Conservation (phyloP, 1,140 invertebrate species). For the Maconellicoccus hirsutus region DNA sequence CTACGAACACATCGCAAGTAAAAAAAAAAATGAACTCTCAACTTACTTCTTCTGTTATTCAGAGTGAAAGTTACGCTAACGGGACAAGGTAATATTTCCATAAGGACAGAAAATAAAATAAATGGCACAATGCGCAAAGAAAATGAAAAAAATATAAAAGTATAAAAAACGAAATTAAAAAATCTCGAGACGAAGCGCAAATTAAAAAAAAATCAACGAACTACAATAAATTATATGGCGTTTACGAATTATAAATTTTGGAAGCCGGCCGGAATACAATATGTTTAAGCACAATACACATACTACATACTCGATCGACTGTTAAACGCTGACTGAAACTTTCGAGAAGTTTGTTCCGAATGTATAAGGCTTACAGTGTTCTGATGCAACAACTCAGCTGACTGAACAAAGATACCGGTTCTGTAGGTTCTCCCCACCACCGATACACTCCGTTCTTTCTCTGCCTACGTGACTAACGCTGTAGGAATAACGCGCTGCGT, state of each 20-base stretch:
- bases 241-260: background rate
- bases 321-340: background rate
- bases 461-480: conserved; percentile 16
- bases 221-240: background rate
- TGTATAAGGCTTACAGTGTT: background rate
- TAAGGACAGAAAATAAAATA: background rate
- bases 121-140: conserved; percentile 14
- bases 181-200: background rate
- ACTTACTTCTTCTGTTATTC: conserved; percentile 19
- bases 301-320: conserved; percentile 12
- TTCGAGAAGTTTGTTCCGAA: background rate
- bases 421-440: background rate
- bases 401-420: conserved; percentile 22
- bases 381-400: conserved; percentile 21
- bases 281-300: conserved; percentile 13
- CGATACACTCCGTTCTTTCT: background rate
- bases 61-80: conserved; percentile 17
- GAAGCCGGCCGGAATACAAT: conserved; percentile 17
- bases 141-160: background rate
- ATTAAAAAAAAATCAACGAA: background rate
- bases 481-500: background rate
- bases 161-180: background rate
- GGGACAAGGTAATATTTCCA: conserved; percentile 16
- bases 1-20: too few relatives aligned
- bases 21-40: background rate